Conservation (phyloP, 2,888 invertebrate species). For the Eristalinus sepulchralis region DNA sequence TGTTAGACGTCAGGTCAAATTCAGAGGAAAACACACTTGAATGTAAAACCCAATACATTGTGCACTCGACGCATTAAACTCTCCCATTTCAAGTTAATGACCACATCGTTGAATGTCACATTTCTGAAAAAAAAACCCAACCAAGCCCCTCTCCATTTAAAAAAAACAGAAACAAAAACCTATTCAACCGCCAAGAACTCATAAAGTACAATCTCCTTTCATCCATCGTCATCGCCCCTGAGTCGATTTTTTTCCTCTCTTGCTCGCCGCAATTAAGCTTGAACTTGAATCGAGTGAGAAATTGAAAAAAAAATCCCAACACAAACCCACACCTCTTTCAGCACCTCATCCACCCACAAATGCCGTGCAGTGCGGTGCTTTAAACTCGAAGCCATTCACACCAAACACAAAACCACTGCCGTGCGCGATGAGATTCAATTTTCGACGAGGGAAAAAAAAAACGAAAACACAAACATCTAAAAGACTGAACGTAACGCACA, state of each 20-base stretch:
- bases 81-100: neutral
- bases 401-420: neutral
- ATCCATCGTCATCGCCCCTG: neutral
- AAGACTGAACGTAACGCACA: constrained; percentile 19
- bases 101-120: neutral
- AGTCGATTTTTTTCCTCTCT: neutral
- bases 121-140: neutral
- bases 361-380: neutral
- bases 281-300: constrained; percentile 53
- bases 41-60: neutral
- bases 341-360: neutral
- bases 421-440: neutral
- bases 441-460: neutral
- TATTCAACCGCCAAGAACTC: neutral
- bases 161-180: too few species aligned
- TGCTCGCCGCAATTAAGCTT: constrained; percentile 51
- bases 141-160: neutral
- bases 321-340: constrained; percentile 20
- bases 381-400: constrained; percentile 18
- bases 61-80: neutral
- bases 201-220: neutral
- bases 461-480: neutral
- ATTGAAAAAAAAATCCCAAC: constrained; percentile 1
- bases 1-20: too few species aligned
- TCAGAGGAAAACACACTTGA: neutral